Conservation (phyloP, 1,140 invertebrate genomes). For the Trichomalopsis sarcophagae region DNA sequence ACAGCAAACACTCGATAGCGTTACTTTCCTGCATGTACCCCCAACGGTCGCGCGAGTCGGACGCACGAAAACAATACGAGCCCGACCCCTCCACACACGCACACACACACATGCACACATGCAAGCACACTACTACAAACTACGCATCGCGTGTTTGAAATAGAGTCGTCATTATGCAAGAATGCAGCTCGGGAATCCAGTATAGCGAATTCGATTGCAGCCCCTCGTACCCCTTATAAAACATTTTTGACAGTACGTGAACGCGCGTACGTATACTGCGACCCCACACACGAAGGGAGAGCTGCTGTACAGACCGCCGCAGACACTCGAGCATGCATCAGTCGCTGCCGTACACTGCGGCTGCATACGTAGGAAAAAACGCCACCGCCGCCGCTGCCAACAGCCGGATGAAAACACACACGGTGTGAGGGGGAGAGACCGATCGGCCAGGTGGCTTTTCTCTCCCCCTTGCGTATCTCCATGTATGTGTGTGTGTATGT, state of each 20-base stretch:
- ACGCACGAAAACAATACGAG: background rate
- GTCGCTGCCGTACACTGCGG: background rate
- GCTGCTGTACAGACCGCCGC: background rate
- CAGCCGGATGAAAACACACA: conserved; percentile 42
- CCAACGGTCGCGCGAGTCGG: background rate
- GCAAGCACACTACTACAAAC: no score
- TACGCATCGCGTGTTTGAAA: conserved; percentile 8
- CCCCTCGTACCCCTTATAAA: background rate
- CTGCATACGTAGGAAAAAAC: conserved; percentile 30
- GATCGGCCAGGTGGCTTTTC: conserved; percentile 63
- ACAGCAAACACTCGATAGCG: no score
- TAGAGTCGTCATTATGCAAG: conserved; percentile 45
- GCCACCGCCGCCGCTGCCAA: background rate
- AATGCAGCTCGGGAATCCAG: conserved; percentile 17
- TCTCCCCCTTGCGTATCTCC: conserved; percentile 57
- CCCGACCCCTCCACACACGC: no score
- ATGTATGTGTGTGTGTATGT: conserved; percentile 49
- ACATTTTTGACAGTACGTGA: conserved; percentile 11
- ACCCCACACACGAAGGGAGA: background rate
- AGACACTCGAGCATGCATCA: conserved; percentile 25
- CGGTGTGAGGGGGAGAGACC: conserved; percentile 26
- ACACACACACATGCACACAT: no score
- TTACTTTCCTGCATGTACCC: no score
- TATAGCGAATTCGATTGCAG: conserved; percentile 21
- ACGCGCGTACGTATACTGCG: background rate